A percentile compares a stretch with the other conserved stretches of the same genome.
These are phyloP conservation scores for Serripes groenlandicus DNA, from an alignment of 2,888 invertebrate species.

Conservation along the genomic window DNA sequence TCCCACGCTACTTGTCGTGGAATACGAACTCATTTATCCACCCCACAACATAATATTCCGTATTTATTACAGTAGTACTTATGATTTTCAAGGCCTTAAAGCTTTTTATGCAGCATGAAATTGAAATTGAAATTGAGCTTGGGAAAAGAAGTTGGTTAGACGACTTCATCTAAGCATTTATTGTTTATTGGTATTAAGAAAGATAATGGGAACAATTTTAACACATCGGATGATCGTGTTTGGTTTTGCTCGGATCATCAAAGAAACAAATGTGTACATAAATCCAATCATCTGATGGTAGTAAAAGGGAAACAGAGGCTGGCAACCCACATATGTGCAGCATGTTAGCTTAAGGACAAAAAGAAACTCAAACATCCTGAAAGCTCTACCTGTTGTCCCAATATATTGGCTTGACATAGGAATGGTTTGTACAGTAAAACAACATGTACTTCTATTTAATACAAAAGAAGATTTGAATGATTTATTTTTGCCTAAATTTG, in stretches of 20 bases:
- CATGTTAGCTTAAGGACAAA: background rate
- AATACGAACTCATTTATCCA: too few species aligned
- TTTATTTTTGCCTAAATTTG: too few species aligned
- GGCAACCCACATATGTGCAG: background rate
- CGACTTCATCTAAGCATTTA: too few species aligned
- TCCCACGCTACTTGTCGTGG: too few species aligned
- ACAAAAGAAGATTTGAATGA: background rate
- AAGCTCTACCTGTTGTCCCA: background rate
- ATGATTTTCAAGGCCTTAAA: too few species aligned
- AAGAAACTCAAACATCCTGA: constrained; percentile 1
- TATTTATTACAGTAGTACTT: too few species aligned
- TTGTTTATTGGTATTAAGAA: background rate
- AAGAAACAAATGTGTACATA: background rate
- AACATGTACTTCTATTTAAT: too few species aligned
- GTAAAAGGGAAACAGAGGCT: background rate
- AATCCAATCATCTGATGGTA: background rate
- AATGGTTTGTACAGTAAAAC: background rate
- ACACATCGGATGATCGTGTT: background rate
- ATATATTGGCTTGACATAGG: background rate
- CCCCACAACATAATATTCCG: too few species aligned
- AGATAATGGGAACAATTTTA: background rate
- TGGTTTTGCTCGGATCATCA: constrained; percentile 9
- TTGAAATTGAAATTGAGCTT: too few species aligned
- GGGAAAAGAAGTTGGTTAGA: too few species aligned
- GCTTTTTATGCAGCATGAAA: too few species aligned